Percentiles rank a stretch among this genome's conserved stretches.
phyloP scores from a whole-genome alignment of 2,113 vertebrate genomes.

The Xiphophorus couchianus region DNA sequence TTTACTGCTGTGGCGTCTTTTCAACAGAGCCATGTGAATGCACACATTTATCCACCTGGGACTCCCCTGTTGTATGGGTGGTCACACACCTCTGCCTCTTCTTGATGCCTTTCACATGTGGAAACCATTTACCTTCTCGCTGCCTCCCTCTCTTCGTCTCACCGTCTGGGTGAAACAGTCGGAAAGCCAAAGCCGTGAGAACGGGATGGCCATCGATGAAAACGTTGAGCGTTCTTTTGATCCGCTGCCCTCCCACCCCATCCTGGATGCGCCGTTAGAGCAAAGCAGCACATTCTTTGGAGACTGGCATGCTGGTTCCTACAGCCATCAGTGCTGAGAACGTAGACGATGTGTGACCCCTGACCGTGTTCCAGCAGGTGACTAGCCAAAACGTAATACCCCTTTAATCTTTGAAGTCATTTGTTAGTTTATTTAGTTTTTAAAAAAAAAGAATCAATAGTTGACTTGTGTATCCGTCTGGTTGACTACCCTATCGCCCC shows the following conservation, averaged over 20 bases:
- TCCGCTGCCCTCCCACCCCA: conserved; percentile 1
- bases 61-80: conserved; percentile 72
- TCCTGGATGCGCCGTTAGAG: conserved; percentile 6
- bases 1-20: not conserved
- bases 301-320: conserved; percentile 6
- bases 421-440: not conserved
- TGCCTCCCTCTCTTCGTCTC: conserved; percentile 15
- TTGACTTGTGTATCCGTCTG: conserved; percentile 1
- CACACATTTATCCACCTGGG: conserved; percentile 73
- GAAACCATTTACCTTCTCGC: conserved; percentile 74
- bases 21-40: conserved; percentile 26
- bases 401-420: not conserved
- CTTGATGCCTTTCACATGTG: conserved; percentile 77
- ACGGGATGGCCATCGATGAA: conserved; percentile 41
- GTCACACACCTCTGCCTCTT: conserved; percentile 67
- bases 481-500: conserved; percentile 37
- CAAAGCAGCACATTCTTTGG: not conserved
- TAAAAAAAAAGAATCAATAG: conserved; percentile 6
- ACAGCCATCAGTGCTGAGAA: conserved; percentile 13
- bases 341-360: not conserved
- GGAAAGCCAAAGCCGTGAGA: conserved; percentile 44
- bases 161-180: conserved; percentile 29
- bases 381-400: not conserved
- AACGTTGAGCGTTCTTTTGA: conserved; percentile 3
- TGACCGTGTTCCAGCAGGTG: not conserved